These are phyloP conservation scores for Donacobius atricapilla DNA, from an alignment of 2,113 vertebrate genomes.

Conservation along the genomic window DNA sequence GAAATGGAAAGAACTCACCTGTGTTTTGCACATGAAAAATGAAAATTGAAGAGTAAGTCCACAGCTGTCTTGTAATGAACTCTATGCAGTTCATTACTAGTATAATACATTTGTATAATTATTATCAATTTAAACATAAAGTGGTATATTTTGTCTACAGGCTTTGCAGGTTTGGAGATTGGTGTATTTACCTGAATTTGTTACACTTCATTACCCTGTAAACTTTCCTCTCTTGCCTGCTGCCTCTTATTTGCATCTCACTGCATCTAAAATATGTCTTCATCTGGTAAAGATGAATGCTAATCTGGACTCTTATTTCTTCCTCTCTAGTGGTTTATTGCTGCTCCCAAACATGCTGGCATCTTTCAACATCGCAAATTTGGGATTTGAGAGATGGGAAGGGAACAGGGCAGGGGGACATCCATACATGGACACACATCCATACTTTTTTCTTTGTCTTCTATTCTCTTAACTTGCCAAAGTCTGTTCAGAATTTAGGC, in stretches of 20 bases:
- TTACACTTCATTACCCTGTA: not conserved
- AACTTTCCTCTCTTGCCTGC: not conserved
- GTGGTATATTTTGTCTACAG: not conserved
- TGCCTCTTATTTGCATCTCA: conserved; percentile 5
- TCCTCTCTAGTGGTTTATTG: not conserved
- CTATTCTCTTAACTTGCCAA: not conserved
- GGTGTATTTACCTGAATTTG: not conserved
- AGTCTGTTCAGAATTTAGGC: not conserved
- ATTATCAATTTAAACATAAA: not conserved
- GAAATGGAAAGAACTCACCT: not conserved
- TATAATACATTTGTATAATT: not conserved
- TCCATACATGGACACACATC: not conserved
- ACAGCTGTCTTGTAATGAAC: too few relatives aligned
- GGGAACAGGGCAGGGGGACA: not conserved
- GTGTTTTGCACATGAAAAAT: not conserved
- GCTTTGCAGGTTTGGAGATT: not conserved
- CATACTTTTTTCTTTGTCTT: not conserved
- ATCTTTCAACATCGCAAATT: not conserved
- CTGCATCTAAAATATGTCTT: not conserved
- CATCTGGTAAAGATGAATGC: not conserved
- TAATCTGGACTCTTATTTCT: not conserved
- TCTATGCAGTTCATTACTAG: not conserved
- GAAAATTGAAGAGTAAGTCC: too few relatives aligned
- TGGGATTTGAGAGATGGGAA: not conserved
- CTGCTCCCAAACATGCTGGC: not conserved